Evolutionary conservation across 2,888 invertebrate species (phyloP), one percentile per base, ranked within the genome.

Genomic region (Eupithecia pulchellata): DNA sequence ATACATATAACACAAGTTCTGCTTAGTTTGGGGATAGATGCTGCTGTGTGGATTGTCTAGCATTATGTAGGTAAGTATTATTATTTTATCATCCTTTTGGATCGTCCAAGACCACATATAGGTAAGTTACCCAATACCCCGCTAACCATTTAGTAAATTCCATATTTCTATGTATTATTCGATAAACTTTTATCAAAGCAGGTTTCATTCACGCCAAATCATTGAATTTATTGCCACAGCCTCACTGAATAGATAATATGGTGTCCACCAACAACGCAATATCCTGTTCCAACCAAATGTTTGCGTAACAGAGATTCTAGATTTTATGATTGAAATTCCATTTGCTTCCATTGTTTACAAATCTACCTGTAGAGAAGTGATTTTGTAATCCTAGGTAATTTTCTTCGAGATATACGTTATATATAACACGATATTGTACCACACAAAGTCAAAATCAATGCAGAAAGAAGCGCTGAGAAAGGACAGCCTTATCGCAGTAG

Each of bases 211-310:
- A 70, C 62, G 68, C 39, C 57, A 61, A 5, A 32, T 61, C 32
- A 32, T 61, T 34, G 34, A 61, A 34, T 61, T 32, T 20, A 20
- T 61, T 34, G 61, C 61, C 25, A 34, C n/a, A 32, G 25, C 34
- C 25, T 17, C 1, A 14, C 14, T 57, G 29, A 29, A 29, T 29
- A 20, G 34, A 61, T 32, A 60, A 60, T 60, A 61, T 61, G 6
- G 25, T 61, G 25, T 34, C 34, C 8, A 61, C 13, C 20, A 1
- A 25, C 63, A 61, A 42, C 47, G 71, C 73, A 77, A 79, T 84
- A 84, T 85, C 84, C 84, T 84, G 81, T 76, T 83, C 80, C 78
- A 79, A 80, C 80, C 79, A 80, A 80, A 73, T 73, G 70, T 69
- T 73, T 71, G 42, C 64, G 73, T 67, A 77, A 66, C 57, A 30